Base-by-base conservation (phyloP, 2,888 invertebrate species). In the Mimas tiliae region DNA sequence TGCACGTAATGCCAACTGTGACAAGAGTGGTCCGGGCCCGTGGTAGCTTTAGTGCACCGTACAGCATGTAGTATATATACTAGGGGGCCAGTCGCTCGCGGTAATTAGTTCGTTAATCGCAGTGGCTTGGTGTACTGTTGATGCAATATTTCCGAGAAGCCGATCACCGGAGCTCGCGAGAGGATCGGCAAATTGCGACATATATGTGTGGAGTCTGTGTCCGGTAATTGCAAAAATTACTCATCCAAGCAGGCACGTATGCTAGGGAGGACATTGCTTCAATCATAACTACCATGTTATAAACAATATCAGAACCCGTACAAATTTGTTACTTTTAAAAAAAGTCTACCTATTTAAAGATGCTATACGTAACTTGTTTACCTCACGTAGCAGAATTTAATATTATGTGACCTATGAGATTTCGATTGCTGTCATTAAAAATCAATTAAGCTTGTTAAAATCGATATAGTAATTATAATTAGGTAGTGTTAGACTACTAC, bases 161-260 rank as follows among this genome's bases (percentile, higher is more conserved):
- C 87, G 88, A 89, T 90, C 91, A 88, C 77, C 80, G 84, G 77
- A 81, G 88, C 84, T 85, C 80, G 85, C 86, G 82, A 72, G 81
- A 83, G 86, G 85, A 87, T 86, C 89, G 88, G 91, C 90, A 92
- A 92, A 91, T 93, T 91, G 86, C 83, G 84, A 77, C 89, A 91
- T 91, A 91, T 92, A 91, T 90, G 90, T 90, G 85, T 90, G 89
- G 90, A 87, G 89, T 80, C 84, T 84, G 88, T 84, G 88, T 81
- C n/a, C 85, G 85, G 90, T 93, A 92, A 93, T 93, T 92, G 91
- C 90, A 89, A 89, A 90, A 90, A 89, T 92, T 90, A 88, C 85
- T 88, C 84, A 76, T 68, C 68, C 69, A 63, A 45, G 63, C 53
- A 63, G 52, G 63, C 53, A 66, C 34, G 66, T 63, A 66, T 52